phyloP scores from a whole-genome alignment of 2,888 invertebrate genomes.

The Macrosiphum euphorbiae region DNA sequence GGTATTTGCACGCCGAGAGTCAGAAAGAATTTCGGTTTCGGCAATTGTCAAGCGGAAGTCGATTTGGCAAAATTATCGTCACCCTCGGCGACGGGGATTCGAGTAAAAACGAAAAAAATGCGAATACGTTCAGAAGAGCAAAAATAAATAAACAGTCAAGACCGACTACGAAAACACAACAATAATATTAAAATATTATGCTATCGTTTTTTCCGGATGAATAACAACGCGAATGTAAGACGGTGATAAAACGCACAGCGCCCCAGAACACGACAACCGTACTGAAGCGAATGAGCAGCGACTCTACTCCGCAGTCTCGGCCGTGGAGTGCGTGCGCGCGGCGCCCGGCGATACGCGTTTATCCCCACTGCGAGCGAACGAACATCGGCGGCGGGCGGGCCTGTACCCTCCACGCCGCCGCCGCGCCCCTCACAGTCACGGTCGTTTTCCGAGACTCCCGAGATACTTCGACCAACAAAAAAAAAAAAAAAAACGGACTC shows the following conservation, averaged over 20 bases:
- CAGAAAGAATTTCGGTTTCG: neutral
- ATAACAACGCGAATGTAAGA: neutral
- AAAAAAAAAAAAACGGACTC: neutral
- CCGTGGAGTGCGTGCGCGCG: conserved; percentile 17
- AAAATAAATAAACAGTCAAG: neutral
- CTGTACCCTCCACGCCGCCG: conserved; percentile 1
- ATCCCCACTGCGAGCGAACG: conserved; percentile 9
- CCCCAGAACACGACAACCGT: conserved; percentile 21
- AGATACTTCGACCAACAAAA: neutral
- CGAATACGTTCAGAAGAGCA: neutral
- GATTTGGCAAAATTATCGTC: neutral
- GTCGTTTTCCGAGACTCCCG: neutral
- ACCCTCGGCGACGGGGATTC: neutral
- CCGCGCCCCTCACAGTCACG: neutral
- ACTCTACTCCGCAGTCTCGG: neutral
- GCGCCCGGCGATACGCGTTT: conserved; percentile 32
- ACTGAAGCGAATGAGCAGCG: conserved; percentile 36
- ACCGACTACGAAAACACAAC: neutral
- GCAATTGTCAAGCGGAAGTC: neutral
- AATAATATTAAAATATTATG: neutral
- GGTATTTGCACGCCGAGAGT: neutral
- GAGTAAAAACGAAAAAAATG: neutral
- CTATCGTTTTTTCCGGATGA: neutral
- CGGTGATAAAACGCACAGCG: neutral
- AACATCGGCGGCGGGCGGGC: conserved; percentile 43